Conservation (phyloP, 2,888 invertebrate species). For the Sipha maydis region DNA sequence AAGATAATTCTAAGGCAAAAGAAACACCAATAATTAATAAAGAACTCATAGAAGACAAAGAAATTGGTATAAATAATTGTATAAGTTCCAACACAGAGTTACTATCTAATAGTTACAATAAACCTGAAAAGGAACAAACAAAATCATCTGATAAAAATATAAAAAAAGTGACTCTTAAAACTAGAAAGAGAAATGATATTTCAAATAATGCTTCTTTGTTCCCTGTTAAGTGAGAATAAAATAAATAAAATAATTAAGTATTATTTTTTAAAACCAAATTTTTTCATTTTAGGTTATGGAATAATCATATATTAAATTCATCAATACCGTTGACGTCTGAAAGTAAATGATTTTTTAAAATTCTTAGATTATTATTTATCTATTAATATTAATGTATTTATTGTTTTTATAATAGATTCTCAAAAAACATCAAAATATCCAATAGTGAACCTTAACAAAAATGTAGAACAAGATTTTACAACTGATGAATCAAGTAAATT, state of each 20-base stretch:
- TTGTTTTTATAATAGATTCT: not conserved
- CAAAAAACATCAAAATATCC: slow-evolving; percentile 24
- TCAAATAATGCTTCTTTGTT: slow-evolving; percentile 14
- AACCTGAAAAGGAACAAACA: slow-evolving; percentile 17
- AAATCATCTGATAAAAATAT: slow-evolving; percentile 22
- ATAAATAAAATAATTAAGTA: not conserved
- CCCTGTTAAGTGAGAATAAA: slow-evolving; percentile 26
- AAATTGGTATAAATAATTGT: too few species aligned
- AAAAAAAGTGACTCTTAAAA: not conserved
- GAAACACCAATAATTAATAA: slow-evolving; percentile 4
- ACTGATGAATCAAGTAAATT: slow-evolving; percentile 25
- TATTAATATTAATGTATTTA: not conserved
- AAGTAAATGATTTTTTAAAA: not conserved
- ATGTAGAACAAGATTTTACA: not conserved
- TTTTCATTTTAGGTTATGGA: too few species aligned
- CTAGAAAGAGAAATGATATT: slow-evolving; percentile 6
- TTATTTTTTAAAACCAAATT: too few species aligned
- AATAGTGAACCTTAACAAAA: not conserved
- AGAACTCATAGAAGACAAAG: slow-evolving; percentile 5
- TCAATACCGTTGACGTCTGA: too few species aligned
- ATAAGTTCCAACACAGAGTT: slow-evolving; percentile 1
- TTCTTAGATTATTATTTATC: not conserved
- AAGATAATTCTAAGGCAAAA: slow-evolving; percentile 26
- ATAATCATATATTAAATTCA: too few species aligned
- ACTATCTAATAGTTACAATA: slow-evolving; percentile 10